Conservation (phyloP, 2,797 vertebrate species). For the Ataeniobius toweri region DNA sequence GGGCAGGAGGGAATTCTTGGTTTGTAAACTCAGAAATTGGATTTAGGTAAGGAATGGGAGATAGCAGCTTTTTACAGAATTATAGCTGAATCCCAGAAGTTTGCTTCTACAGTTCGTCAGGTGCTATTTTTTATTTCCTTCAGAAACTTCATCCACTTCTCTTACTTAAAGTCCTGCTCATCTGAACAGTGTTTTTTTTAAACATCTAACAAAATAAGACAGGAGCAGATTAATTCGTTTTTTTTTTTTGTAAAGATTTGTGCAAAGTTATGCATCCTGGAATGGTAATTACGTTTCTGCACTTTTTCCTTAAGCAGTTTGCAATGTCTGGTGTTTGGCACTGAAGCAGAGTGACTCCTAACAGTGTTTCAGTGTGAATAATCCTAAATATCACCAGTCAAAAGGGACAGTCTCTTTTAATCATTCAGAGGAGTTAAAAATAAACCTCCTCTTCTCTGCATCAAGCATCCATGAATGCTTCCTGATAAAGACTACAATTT, state of each 20-base stretch:
- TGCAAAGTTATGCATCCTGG: background rate
- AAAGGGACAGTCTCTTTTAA: background rate
- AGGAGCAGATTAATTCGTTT: background rate
- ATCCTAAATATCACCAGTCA: background rate
- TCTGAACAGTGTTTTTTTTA: slow-evolving; percentile 5
- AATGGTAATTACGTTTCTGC: background rate
- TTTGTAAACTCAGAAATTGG: slow-evolving; percentile 25
- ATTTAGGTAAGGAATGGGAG: slow-evolving; percentile 20
- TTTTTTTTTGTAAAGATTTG: background rate
- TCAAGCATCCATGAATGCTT: slow-evolving; percentile 10
- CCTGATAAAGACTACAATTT: slow-evolving; percentile 20
- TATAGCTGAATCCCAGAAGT: slow-evolving; percentile 24
- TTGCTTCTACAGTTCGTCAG: slow-evolving; percentile 30
- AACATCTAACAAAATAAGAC: background rate
- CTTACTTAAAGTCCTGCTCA: slow-evolving; percentile 9
- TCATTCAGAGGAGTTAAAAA: background rate
- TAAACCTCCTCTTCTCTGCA: background rate
- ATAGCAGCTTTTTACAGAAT: slow-evolving; percentile 34
- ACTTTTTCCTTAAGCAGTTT: background rate
- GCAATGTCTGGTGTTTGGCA: background rate
- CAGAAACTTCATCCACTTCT: background rate
- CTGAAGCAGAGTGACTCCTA: background rate
- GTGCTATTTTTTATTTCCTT: slow-evolving; percentile 30
- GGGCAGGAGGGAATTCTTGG: slow-evolving; percentile 12
- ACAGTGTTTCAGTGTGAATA: background rate